Conservation (phyloP, 2,888 invertebrate genomes). For the Pollenia amentaria region DNA sequence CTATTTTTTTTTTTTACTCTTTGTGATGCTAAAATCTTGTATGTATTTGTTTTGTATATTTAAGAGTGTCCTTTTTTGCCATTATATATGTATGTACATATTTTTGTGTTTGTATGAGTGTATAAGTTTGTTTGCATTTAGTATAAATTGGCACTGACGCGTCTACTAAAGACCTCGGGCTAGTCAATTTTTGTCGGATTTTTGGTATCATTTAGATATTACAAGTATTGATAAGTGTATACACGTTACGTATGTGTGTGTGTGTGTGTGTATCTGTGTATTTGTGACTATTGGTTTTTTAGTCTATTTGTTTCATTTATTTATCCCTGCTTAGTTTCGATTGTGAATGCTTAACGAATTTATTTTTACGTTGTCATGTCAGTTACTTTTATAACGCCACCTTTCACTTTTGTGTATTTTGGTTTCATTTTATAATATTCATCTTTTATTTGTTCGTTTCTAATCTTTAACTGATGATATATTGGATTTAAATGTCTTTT, state of each 20-base stretch:
- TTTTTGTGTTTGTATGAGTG: background rate
- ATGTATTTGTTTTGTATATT: conserved; percentile 40
- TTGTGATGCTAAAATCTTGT: conserved; percentile 21
- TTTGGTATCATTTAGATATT: conserved; percentile 23
- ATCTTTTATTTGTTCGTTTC: conserved; percentile 19
- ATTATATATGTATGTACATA: background rate
- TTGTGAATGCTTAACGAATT: conserved; percentile 62
- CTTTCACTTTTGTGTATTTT: conserved; percentile 59
- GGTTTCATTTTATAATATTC: conserved; percentile 31
- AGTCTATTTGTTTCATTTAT: conserved; percentile 42
- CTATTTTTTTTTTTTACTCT: background rate
- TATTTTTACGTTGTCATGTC: conserved; percentile 58
- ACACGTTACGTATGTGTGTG: background rate
- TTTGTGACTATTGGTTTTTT: conserved; percentile 5
- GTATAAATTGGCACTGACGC: conserved; percentile 66
- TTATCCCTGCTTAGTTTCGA: conserved; percentile 41
- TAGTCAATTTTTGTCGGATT: conserved; percentile 40
- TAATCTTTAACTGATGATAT: conserved; percentile 54
- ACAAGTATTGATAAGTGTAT: background rate
- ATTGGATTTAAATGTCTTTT: conserved; percentile 52
- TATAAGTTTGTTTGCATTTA: conserved; percentile 26
- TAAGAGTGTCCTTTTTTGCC: conserved; percentile 35
- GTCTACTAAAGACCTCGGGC: conserved; percentile 58
- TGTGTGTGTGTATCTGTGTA: background rate
- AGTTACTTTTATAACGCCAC: conserved; percentile 60